phyloP scores from a whole-genome alignment of 2,113 vertebrate genomes.

The Nesoenas mayeri region DNA sequence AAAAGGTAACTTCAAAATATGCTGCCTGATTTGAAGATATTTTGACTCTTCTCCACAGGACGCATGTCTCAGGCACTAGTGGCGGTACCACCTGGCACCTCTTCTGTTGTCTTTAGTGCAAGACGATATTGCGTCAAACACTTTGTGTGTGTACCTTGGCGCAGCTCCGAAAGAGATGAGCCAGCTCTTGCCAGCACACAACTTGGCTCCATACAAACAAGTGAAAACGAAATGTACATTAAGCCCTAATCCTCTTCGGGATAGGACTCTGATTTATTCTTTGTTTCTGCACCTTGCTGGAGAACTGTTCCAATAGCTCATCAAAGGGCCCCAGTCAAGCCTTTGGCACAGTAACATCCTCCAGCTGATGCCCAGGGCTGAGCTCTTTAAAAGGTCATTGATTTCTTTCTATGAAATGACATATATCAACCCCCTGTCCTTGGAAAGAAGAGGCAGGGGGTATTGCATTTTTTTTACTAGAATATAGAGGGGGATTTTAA shows the following conservation, averaged over 20 bases:
- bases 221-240: neutral
- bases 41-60: neutral
- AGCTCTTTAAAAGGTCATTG: neutral
- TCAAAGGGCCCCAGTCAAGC: neutral
- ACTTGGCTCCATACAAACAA: neutral
- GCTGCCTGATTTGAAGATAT: neutral
- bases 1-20: neutral
- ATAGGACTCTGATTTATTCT: neutral
- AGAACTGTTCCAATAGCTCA: neutral
- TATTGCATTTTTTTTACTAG: neutral
- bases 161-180: neutral
- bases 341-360: neutral
- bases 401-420: neutral
- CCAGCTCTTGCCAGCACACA: neutral
- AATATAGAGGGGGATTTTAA: neutral
- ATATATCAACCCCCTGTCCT: neutral
- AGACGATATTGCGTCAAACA: neutral
- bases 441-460: neutral
- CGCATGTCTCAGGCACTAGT: neutral
- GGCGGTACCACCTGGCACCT: neutral
- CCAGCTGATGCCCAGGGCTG: neutral
- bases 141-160: neutral
- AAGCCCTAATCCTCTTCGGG: neutral
- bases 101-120: neutral
- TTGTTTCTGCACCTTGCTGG: neutral